Evolutionary conservation across 2,888 invertebrate species (phyloP).

Genomic region (Callimorpha dominula): DNA sequence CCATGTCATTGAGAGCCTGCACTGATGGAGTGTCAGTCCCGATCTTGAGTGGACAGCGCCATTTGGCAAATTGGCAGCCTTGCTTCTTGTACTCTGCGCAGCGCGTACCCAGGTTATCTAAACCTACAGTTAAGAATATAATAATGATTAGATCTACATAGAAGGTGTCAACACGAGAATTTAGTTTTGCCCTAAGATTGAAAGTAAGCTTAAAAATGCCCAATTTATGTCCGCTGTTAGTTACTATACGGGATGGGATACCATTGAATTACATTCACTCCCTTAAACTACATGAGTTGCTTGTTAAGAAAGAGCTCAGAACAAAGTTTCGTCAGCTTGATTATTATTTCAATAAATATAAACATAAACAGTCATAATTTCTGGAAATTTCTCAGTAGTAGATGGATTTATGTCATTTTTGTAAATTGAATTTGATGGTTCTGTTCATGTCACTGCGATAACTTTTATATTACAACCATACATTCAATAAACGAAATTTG

Average conservation of each 20-base stretch:
- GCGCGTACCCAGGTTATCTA: slow-evolving; percentile 95
- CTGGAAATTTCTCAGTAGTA: too few species aligned
- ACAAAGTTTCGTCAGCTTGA: neutral
- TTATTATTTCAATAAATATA: neutral
- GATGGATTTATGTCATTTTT: too few species aligned
- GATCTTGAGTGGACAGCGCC: slow-evolving; percentile 98
- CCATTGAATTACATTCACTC: too few species aligned
- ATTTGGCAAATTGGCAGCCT: slow-evolving; percentile 98
- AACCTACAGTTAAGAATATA: slow-evolving; percentile 80
- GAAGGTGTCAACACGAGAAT: neutral
- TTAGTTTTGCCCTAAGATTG: neutral
- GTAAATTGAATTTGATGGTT: too few species aligned
- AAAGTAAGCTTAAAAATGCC: neutral
- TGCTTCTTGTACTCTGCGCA: slow-evolving; percentile 97
- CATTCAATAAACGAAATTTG: too few species aligned
- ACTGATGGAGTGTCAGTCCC: slow-evolving; percentile 94
- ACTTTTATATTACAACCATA: too few species aligned
- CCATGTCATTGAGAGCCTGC: slow-evolving; percentile 95
- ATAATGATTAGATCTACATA: neutral
- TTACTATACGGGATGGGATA: neutral
- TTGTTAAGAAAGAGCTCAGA: too few species aligned
- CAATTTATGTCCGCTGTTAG: neutral
- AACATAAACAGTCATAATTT: neutral
- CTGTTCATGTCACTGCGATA: too few species aligned
- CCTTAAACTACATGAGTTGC: too few species aligned